These are phyloP conservation scores for Choloepus didactylus DNA, from an alignment of 2,797 vertebrate genomes.

Conservation along the genomic window DNA sequence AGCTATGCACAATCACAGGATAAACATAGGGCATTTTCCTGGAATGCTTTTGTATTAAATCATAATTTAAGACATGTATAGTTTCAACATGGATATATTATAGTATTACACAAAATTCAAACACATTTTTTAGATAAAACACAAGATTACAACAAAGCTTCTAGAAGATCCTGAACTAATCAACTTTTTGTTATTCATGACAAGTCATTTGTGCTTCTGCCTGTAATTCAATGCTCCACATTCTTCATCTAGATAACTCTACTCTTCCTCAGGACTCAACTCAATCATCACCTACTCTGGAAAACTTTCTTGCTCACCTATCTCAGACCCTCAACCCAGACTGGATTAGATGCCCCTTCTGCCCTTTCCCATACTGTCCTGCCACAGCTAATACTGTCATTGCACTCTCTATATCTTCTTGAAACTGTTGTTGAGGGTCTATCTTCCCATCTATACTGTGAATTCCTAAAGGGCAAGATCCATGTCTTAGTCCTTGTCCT, in stretches of 20 bases:
- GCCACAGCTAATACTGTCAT: not conserved
- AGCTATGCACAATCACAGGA: not conserved
- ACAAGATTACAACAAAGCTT: conserved; percentile 39
- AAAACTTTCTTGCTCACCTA: not conserved
- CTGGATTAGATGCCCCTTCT: not conserved
- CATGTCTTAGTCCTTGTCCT: not conserved
- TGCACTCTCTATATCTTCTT: not conserved
- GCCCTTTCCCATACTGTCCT: not conserved
- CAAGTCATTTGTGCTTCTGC: not conserved
- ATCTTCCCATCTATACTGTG: not conserved
- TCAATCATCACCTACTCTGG: not conserved
- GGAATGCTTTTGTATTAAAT: not conserved
- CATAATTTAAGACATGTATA: conserved; percentile 48
- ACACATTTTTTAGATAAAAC: conserved; percentile 25
- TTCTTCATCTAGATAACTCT: conserved; percentile 2
- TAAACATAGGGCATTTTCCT: conserved; percentile 39
- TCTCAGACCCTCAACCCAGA: not conserved
- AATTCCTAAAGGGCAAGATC: not conserved
- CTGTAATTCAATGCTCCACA: not conserved
- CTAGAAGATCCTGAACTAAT: not conserved
- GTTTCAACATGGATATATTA: not conserved
- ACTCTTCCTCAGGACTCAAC: not conserved
- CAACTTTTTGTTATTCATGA: not conserved
- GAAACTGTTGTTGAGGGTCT: not conserved
- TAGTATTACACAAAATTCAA: conserved; percentile 32